Conservation (phyloP, 2,888 invertebrate genomes). For the Pterostichus niger region DNA sequence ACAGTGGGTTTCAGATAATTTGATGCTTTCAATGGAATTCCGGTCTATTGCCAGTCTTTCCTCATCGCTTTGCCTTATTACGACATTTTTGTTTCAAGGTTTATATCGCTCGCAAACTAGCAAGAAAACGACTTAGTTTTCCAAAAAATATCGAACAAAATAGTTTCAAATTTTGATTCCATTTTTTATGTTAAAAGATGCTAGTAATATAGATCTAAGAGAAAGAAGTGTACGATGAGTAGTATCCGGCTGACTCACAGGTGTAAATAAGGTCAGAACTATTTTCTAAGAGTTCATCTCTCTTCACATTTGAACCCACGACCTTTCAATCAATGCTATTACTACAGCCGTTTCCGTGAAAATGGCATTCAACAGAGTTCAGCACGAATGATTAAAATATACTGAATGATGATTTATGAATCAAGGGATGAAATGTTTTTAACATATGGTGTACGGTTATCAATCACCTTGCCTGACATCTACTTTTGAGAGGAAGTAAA, state of each 20-base stretch:
- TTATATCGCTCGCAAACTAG: background rate
- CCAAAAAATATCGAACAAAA: too few relatives aligned
- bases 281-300: constrained; percentile 26
- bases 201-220: background rate
- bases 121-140: too few relatives aligned
- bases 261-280: constrained; percentile 15
- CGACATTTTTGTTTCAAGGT: background rate
- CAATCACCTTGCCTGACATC: constrained; percentile 28
- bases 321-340: constrained; percentile 20
- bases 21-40: constrained; percentile 10
- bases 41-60: constrained; percentile 31
- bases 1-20: constrained; percentile 33
- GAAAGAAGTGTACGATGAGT: background rate
- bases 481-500: background rate
- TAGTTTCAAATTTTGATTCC: background rate
- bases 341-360: constrained; percentile 4
- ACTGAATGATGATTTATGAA: constrained; percentile 5
- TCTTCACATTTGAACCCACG: constrained; percentile 14
- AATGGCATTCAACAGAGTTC: too few relatives aligned
- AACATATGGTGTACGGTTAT: constrained; percentile 27
- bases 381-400: too few relatives aligned
- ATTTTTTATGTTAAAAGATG: background rate
- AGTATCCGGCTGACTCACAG: constrained; percentile 22
- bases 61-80: constrained; percentile 21
- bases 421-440: constrained; percentile 27